phyloP scores from a whole-genome alignment of 2,113 vertebrate species.

The Zosterops borbonicus region DNA sequence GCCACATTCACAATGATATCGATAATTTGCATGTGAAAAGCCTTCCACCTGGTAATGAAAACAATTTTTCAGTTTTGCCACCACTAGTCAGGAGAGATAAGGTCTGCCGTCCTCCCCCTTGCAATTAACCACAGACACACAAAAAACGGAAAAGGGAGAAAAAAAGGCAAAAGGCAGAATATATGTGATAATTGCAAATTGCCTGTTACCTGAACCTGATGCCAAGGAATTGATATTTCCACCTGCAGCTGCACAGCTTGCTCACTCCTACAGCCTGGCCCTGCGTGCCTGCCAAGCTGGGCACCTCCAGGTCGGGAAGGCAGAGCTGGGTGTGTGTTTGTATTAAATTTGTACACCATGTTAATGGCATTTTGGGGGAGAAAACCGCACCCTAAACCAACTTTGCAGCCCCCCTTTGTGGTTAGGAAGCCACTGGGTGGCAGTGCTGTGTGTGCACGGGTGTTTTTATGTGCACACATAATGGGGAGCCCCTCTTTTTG shows the following conservation, averaged over 20 bases:
- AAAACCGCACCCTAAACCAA: background rate
- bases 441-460: constrained; percentile 1
- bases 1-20: constrained; percentile 58
- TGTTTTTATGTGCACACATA: rapidly evolving
- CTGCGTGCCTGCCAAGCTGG: background rate
- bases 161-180: background rate
- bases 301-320: background rate
- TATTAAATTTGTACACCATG: background rate
- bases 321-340: background rate
- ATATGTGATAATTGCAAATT: constrained; percentile 7
- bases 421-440: constrained; percentile 54
- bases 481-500: too few species aligned
- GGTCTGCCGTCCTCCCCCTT: constrained; percentile 29
- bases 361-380: background rate
- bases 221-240: background rate
- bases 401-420: background rate
- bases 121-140: background rate
- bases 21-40: constrained; percentile 61
- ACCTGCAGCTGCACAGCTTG: background rate
- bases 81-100: constrained; percentile 42
- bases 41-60: constrained; percentile 55
- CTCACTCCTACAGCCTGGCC: background rate
- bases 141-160: background rate
- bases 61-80: constrained; percentile 54
- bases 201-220: background rate